Evolutionary conservation across 1,140 invertebrate species (phyloP), one percentile per base, ranked within the genome.

Genomic region (Aphelenchoides avenae): DNA sequence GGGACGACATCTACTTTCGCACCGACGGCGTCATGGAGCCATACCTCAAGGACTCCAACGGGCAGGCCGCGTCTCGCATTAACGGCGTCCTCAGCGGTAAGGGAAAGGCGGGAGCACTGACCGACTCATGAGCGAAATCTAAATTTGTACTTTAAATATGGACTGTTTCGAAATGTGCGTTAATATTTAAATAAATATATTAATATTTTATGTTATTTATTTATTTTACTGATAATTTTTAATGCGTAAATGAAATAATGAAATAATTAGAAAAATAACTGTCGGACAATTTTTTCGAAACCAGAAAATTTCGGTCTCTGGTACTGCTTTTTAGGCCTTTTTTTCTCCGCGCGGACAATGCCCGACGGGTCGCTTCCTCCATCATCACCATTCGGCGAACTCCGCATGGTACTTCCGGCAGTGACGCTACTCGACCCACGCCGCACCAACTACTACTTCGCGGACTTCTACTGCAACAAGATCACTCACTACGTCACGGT

Each of bases 31-130:
- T 70, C 0, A 70, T 70, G 68, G 39, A 69, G 43, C 59, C 58
- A n/a, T 71, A 68, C 40, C 48, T 68, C 7, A 70, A 70, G 33
- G 68, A 71, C 22, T 31, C 55, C 3, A 70, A 71, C 44, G 68
- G 68, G 15, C 68, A 70, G 29, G 60, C 68, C n/a, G 64, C 43
- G 15, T 56, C 49, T 37, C 51, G 53, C 0, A 68, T 69, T n/a
- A 67, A 67, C 46, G 65, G 64, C 30, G 26, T 40, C 31, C 31
- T 67, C 1, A 4, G 27, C 2, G 65, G n/a, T n/a, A n/a, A n/a
- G n/a, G n/a, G n/a, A 34, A 46, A n/a, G 15, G 24, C 43, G 7
- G n/a, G n/a, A n/a, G n/a, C n/a, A n/a, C n/a, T n/a, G n/a, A n/a
- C n/a, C n/a, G n/a, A n/a, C n/a, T n/a, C n/a, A n/a, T n/a, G n/a